A percentile compares a stretch with the other conserved stretches of the same genome.
These are phyloP conservation scores for Seriola aureovittata DNA, from an alignment of 2,113 vertebrate species.

Conservation along the genomic window DNA sequence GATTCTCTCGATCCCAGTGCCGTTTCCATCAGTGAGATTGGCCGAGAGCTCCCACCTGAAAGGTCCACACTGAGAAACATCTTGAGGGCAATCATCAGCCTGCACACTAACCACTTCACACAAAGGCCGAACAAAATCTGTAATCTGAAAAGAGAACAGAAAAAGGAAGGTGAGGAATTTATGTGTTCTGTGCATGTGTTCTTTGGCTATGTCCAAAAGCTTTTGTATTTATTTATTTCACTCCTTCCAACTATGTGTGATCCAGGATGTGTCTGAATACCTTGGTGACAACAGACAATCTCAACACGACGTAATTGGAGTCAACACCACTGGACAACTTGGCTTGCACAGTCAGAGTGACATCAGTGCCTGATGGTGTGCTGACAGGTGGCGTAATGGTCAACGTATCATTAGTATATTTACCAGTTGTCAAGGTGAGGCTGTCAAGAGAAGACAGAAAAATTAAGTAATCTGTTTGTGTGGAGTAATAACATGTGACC, in stretches of 20 bases:
- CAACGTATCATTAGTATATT: slow-evolving; percentile 56
- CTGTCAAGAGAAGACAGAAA: slow-evolving; percentile 57
- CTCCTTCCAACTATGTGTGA: not conserved
- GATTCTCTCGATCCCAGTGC: slow-evolving; percentile 70
- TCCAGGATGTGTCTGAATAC: no score
- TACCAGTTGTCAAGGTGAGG: slow-evolving; percentile 59
- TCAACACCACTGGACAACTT: slow-evolving; percentile 43
- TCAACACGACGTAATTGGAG: no score
- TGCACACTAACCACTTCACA: slow-evolving; percentile 61
- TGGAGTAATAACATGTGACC: no score
- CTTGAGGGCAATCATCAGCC: slow-evolving; percentile 55
- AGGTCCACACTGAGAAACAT: slow-evolving; percentile 57
- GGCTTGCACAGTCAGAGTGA: slow-evolving; percentile 79
- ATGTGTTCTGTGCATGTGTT: not conserved
- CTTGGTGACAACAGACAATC: no score
- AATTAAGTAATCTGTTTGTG: not conserved
- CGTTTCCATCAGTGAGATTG: slow-evolving; percentile 76
- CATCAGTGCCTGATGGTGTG: slow-evolving; percentile 77
- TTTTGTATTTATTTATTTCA: not conserved
- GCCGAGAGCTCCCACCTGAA: slow-evolving; percentile 74
- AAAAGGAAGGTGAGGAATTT: not conserved
- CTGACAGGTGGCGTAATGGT: slow-evolving; percentile 61
- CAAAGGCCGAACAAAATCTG: slow-evolving; percentile 76
- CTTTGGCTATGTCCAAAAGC: not conserved
- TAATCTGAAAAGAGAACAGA: slow-evolving; percentile 68